These are phyloP conservation scores for Gymnocheta viridis DNA, from an alignment of 2,888 invertebrate genomes.

Conservation along the genomic window DNA sequence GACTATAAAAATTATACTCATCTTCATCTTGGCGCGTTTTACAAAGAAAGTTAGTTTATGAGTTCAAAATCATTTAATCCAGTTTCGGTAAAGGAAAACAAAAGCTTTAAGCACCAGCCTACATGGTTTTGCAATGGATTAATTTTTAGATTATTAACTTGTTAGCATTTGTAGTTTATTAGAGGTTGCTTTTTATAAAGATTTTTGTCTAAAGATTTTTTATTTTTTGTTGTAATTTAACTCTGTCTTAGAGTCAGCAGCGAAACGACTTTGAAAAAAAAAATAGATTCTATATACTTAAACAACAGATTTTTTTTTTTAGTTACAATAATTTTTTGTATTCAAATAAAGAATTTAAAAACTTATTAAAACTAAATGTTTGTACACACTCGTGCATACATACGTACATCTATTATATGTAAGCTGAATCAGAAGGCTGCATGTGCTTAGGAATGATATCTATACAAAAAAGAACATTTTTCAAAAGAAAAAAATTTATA, in stretches of 20 bases:
- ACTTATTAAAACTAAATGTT: neutral
- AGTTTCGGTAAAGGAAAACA: constrained; percentile 15
- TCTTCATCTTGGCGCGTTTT: constrained; percentile 25
- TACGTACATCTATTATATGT: too few relatives aligned
- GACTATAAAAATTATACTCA: constrained; percentile 42
- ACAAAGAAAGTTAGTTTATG: constrained; percentile 43
- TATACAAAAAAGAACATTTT: neutral
- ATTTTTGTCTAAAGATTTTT: neutral
- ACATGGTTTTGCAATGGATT: constrained; percentile 52
- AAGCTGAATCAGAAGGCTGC: too few relatives aligned
- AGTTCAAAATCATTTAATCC: constrained; percentile 57
- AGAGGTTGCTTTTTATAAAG: constrained; percentile 37
- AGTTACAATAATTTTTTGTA: neutral
- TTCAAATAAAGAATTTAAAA: neutral
- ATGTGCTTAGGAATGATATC: neutral
- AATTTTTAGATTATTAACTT: constrained; percentile 30
- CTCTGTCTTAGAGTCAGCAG: constrained; percentile 47
- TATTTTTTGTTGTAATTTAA: constrained; percentile 54
- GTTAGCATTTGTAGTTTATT: constrained; percentile 59
- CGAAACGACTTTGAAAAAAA: constrained; percentile 65
- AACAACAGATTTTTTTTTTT: neutral
- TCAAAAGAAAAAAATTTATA: neutral
- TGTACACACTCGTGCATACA: too few relatives aligned
- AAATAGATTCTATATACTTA: neutral
- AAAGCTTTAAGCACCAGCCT: constrained; percentile 48